Conservation (phyloP, 2,113 vertebrate genomes). For the Nothocercus julius region DNA sequence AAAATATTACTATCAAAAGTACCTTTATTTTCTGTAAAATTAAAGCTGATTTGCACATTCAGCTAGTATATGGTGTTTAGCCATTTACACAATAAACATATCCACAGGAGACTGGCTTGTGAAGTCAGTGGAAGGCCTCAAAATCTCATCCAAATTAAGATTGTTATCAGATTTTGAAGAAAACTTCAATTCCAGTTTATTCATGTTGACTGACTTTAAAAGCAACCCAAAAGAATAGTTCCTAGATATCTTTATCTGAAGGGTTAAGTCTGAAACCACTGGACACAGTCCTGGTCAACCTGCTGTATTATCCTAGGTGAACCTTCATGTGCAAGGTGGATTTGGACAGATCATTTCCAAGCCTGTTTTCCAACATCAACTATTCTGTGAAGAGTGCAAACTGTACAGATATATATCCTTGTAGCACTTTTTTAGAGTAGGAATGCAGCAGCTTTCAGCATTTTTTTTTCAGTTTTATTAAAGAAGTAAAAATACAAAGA, state of each 20-base stretch:
- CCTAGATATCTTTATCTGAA: not conserved
- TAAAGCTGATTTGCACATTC: not conserved
- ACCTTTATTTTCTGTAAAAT: not conserved
- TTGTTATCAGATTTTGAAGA: not conserved
- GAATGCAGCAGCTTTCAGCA: not conserved
- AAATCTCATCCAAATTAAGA: not conserved
- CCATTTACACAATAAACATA: not conserved
- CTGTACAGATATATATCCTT: not conserved
- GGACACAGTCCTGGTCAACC: not conserved
- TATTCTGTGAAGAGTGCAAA: not conserved
- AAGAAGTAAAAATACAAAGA: not conserved
- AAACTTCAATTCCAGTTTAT: not conserved
- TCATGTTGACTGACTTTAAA: not conserved
- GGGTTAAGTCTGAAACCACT: not conserved
- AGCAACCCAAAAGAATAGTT: not conserved
- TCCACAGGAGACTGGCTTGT: not conserved
- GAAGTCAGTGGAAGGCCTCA: not conserved
- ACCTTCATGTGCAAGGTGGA: not conserved
- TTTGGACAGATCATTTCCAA: not conserved
- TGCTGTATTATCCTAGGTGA: not conserved
- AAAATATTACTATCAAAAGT: not conserved
- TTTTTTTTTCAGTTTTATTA: not conserved
- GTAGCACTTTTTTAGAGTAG: not conserved
- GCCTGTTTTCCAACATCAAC: not conserved
- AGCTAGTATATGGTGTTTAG: not conserved